These are phyloP conservation scores for Chelon labrosus DNA, from an alignment of 2,797 vertebrate species.

Conservation along the genomic window DNA sequence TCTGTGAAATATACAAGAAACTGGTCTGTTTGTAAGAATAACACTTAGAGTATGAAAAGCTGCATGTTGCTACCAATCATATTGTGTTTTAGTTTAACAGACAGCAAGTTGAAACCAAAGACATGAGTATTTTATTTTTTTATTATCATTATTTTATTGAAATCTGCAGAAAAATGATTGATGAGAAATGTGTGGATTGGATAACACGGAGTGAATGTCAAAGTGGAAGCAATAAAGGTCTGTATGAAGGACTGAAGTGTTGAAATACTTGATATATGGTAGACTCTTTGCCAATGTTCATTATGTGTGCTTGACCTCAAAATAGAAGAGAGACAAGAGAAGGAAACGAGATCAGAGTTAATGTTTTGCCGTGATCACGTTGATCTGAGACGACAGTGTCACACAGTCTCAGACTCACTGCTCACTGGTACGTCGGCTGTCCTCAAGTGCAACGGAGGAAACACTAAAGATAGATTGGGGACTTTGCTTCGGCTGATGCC, in stretches of 20 bases:
- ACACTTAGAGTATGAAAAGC: background rate
- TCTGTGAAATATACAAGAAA: conserved; percentile 23
- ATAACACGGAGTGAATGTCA: conserved; percentile 29
- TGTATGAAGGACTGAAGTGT: background rate
- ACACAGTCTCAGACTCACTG: conserved; percentile 44
- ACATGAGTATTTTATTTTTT: conserved; percentile 10
- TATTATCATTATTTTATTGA: conserved; percentile 10
- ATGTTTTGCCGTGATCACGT: conserved; percentile 4
- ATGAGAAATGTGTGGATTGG: conserved; percentile 12
- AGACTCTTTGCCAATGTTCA: background rate
- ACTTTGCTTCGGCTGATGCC: conserved; percentile 3
- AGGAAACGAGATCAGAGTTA: background rate
- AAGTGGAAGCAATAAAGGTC: conserved; percentile 41
- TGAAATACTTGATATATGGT: too few relatives aligned
- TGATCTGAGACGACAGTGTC: conserved; percentile 44
- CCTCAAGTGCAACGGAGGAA: conserved; percentile 10
- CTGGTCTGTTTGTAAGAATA: conserved; percentile 8
- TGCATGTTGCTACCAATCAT: conserved; percentile 61
- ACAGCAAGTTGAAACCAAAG: conserved; percentile 54
- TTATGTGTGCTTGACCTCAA: background rate
- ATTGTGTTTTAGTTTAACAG: conserved; percentile 25
- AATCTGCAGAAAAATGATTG: conserved; percentile 10
- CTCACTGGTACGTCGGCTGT: conserved; percentile 24
- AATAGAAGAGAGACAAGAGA: background rate
- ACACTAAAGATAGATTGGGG: conserved; percentile 6